A percentile compares a stretch with the other conserved stretches of the same genome.
Conservation (phyloP, 2,113 vertebrate genomes). For the Micronycteris hirsuta region DNA sequence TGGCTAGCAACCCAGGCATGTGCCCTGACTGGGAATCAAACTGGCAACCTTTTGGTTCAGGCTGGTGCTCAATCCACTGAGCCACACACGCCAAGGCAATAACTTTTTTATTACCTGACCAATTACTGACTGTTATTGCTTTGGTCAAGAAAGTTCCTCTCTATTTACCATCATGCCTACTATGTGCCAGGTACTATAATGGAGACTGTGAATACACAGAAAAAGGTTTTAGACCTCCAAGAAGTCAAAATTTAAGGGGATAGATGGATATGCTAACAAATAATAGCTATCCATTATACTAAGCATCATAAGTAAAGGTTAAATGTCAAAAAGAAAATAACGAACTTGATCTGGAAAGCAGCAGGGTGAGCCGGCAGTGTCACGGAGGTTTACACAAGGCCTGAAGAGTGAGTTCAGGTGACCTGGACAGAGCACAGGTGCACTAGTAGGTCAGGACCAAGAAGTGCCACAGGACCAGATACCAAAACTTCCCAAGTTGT, state of each 20-base stretch:
- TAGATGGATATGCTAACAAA: not conserved
- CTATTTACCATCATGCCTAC: not conserved
- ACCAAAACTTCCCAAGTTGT: not conserved
- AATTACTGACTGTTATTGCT: not conserved
- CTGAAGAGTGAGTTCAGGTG: not conserved
- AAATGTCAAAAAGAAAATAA: not conserved
- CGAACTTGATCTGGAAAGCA: not conserved
- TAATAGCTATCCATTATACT: not conserved
- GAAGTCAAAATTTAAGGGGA: not conserved
- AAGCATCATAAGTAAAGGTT: not conserved
- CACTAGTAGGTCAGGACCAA: not conserved
- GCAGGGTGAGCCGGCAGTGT: not conserved
- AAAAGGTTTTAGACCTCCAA: not conserved
- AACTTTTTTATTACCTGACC: not conserved
- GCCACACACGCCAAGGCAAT: not conserved
- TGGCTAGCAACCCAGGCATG: too few species aligned
- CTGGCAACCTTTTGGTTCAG: too few species aligned
- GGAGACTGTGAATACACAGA: not conserved
- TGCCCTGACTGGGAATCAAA: too few species aligned
- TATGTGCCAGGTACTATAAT: not conserved
- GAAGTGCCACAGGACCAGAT: not conserved
- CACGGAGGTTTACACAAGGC: not conserved
- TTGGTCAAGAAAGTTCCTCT: not conserved
- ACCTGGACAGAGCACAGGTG: fast-evolving
- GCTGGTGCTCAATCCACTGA: too few species aligned